phyloP scores from a whole-genome alignment of 2,113 vertebrate species.

The Otolemur garnettii region DNA sequence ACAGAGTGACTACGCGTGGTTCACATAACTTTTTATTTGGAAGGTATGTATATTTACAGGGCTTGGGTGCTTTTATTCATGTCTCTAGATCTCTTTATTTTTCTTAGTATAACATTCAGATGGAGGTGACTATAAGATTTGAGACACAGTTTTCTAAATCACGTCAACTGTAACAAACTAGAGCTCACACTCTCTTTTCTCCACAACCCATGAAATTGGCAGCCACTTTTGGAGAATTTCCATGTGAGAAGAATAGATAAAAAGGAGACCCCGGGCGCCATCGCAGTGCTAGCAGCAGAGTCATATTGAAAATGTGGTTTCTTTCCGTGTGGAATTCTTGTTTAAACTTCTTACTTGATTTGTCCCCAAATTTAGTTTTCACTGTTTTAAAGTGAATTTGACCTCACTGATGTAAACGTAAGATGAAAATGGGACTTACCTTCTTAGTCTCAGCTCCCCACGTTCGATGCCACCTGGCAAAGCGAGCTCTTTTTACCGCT shows the following conservation, averaged over 20 bases:
- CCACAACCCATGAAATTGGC: neutral
- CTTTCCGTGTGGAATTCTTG: neutral
- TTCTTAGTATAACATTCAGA: neutral
- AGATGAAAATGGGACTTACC: neutral
- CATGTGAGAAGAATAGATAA: neutral
- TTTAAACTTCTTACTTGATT: neutral
- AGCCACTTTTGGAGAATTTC: neutral
- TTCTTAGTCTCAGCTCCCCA: neutral
- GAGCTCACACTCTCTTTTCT: neutral
- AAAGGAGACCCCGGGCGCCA: neutral
- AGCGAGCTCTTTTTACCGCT: neutral
- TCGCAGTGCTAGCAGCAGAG: neutral
- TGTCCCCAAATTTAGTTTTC: constrained; percentile 9
- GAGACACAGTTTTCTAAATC: neutral
- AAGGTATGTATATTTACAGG: neutral
- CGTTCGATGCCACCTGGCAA: neutral
- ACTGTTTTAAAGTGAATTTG: constrained; percentile 36
- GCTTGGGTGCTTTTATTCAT: neutral
- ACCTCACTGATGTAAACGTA: neutral
- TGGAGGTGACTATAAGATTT: neutral
- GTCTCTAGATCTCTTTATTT: neutral
- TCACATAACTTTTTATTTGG: neutral
- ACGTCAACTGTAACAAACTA: neutral
- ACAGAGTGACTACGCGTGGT: neutral
- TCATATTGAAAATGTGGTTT: neutral